Conservation (phyloP, 2,113 vertebrate genomes). For the Cyphomyrus discorhynchus region DNA sequence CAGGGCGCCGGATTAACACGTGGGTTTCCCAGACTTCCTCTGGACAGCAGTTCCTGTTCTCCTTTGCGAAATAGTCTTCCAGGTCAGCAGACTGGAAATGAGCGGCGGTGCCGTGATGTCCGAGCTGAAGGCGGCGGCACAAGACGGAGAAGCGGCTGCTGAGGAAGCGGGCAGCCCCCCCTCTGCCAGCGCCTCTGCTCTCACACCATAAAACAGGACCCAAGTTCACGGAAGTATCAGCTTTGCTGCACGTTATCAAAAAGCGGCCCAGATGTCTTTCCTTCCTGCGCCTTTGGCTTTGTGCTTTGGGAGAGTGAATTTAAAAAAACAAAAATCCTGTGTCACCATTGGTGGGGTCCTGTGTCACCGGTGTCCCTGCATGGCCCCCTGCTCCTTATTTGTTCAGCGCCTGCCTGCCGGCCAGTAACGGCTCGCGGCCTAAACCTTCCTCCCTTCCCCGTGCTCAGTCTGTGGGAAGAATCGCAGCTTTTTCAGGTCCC, state of each 20-base stretch:
- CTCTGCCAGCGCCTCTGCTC: not conserved
- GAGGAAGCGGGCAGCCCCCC: not conserved
- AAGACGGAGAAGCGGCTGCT: not conserved
- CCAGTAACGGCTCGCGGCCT: constrained; percentile 55
- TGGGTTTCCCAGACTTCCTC: constrained; percentile 13
- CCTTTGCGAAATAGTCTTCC: constrained; percentile 13
- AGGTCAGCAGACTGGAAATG: constrained; percentile 11
- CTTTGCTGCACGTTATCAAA: constrained; percentile 25
- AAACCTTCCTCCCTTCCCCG: constrained; percentile 36
- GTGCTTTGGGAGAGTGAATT: not conserved
- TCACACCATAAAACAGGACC: constrained; percentile 16
- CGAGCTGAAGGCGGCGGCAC: not conserved
- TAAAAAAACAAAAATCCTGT: not conserved
- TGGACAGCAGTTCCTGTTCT: not conserved
- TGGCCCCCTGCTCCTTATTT: constrained; percentile 38
- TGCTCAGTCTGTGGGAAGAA: constrained; percentile 36
- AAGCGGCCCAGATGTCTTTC: constrained; percentile 27
- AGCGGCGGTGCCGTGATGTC: not conserved
- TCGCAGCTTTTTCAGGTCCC: constrained; percentile 15
- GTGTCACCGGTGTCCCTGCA: constrained; percentile 25
- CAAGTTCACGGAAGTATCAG: constrained; percentile 47
- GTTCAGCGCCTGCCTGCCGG: constrained; percentile 50
- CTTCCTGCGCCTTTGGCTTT: constrained; percentile 7
- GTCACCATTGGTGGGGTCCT: constrained; percentile 9
- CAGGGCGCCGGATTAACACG: not conserved